These are phyloP conservation scores for Alectoris magna DNA, from an alignment of 2,797 vertebrate genomes.

Conservation along the genomic window DNA sequence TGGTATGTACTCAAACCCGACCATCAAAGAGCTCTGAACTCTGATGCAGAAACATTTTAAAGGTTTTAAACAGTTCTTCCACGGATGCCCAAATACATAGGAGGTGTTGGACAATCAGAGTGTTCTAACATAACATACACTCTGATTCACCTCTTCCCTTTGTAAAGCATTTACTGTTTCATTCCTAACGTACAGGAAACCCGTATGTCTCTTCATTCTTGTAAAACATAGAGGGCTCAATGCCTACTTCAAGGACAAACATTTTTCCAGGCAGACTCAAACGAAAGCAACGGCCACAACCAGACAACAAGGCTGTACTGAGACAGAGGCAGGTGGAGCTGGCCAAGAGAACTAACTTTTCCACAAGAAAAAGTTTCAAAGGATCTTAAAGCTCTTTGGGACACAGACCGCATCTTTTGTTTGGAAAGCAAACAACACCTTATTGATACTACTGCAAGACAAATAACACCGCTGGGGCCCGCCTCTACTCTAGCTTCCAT, in stretches of 20 bases:
- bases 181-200: background rate
- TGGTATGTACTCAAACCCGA: accelerated
- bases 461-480: background rate
- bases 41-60: background rate
- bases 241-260: background rate
- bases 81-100: background rate
- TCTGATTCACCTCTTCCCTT: background rate
- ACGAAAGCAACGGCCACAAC: background rate
- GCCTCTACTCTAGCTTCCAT: background rate
- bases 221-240: background rate
- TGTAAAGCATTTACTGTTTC: background rate
- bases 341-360: background rate
- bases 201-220: background rate
- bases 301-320: background rate
- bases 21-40: background rate
- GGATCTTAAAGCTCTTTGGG: background rate
- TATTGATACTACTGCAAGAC: background rate
- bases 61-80: background rate
- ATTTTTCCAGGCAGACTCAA: background rate
- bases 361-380: background rate
- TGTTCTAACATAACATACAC: background rate
- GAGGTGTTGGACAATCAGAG: background rate
- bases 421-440: background rate
- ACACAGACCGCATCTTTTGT: background rate
- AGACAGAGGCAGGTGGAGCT: accelerated